Percentiles rank a stretch among this genome's conserved stretches.
These are phyloP conservation scores for Tenrec ecaudatus DNA, from an alignment of 2,113 vertebrate species.

Conservation along the genomic window DNA sequence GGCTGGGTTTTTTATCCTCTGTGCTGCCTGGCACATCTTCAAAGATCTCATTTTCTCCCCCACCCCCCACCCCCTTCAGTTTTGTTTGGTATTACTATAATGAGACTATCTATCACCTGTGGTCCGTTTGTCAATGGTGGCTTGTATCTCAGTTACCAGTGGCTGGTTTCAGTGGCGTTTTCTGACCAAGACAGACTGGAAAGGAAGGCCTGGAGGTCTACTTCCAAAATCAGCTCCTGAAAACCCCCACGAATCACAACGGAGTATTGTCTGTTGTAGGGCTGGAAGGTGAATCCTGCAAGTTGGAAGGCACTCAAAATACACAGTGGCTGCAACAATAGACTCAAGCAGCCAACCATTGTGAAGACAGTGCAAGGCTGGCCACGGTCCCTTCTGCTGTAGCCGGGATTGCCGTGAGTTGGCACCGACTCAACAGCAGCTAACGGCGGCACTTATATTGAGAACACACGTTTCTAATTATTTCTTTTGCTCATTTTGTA, in stretches of 20 bases:
- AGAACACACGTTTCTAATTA: slow-evolving; percentile 27
- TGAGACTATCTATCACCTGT: background rate
- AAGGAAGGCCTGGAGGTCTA: background rate
- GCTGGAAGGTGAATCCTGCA: background rate
- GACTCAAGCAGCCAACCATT: background rate
- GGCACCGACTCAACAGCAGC: background rate
- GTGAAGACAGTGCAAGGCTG: background rate
- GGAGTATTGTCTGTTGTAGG: background rate
- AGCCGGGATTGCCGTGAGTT: background rate
- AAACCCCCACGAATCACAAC: background rate
- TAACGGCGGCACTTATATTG: background rate
- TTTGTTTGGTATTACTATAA: background rate
- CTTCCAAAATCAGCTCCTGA: background rate
- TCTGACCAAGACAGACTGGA: background rate
- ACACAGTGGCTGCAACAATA: background rate
- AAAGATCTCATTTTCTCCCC: background rate
- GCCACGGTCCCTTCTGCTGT: background rate
- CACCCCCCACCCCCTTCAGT: background rate
- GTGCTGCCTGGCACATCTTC: background rate
- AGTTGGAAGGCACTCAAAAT: background rate
- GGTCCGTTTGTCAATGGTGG: background rate
- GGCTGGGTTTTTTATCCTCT: background rate
- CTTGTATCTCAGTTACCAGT: background rate
- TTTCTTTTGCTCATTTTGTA: slow-evolving; percentile 9
- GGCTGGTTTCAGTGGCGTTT: background rate